Evolutionary conservation across 2,888 invertebrate genomes (phyloP), one percentile per base, ranked within the genome.

Genomic region (Lepidochrysops patricia): DNA sequence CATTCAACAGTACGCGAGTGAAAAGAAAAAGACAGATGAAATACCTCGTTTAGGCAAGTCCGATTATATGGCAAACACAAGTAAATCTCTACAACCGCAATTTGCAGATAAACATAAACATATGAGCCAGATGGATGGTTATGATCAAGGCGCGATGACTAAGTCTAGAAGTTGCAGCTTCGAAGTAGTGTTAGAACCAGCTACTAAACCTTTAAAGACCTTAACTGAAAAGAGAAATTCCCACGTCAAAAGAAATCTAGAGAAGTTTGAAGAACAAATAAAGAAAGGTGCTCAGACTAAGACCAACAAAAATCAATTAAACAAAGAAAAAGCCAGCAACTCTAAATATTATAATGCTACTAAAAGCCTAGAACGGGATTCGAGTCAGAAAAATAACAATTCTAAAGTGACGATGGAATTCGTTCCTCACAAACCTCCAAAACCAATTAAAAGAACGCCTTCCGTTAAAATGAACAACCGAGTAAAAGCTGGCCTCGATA

Each of bases 361-460:
- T 4, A 90, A 90, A 58, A 90, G 90, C 62, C 75, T 90, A 6
- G 90, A 90, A 74, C 76, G 90, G 68, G 87, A 83, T 49, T 81
- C 88, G 0, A 80, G 80, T 0, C 82, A 80, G 61, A 89, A 88
- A 60, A 88, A 84, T 64, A 81, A 80, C 62, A 88, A 87, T 60
- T 77, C 72, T 5, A 89, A 90, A 74, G 80, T 85, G 23, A 86
- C 86, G 1, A 89, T 90, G 87, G 90, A 90, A 57, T 91, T 90
- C 70, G 92, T 94, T 0, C 92, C 92, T 0, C 94, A 94, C 68
- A 94, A 94, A 70, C 94, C 94, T 0, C 94, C 94, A 0, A 94
- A 94, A 74, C 93, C 94, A 0, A 90, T 92, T 0, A 91, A 93
- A 58, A 83, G 94, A 43, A 93, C 93, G 6, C 93, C 93, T 2